Evolutionary conservation across 2,888 invertebrate genomes (phyloP).

Genomic region (Macrosoma leucophasiata): DNA sequence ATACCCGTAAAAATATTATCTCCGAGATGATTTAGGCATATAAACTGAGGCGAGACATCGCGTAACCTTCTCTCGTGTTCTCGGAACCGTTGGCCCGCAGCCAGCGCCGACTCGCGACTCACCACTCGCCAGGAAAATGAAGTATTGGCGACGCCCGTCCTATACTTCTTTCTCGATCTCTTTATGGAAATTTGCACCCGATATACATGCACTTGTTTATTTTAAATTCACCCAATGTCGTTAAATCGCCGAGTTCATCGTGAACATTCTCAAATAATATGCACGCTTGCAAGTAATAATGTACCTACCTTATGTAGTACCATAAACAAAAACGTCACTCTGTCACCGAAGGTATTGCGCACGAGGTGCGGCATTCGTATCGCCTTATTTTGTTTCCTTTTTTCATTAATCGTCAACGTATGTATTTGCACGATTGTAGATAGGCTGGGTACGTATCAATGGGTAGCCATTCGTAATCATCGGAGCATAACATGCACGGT

Average conservation of each 20-base stretch:
- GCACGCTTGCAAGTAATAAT: conserved; percentile 26
- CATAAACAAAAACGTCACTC: conserved; percentile 26
- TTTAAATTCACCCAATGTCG: conserved; percentile 40
- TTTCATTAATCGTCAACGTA: conserved; percentile 3
- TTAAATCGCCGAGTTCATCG: conserved; percentile 35
- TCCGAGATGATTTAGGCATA: conserved; percentile 68
- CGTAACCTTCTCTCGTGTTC: conserved; percentile 71
- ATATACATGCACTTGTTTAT: conserved; percentile 44
- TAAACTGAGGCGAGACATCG: conserved; percentile 69
- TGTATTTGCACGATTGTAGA: conserved; percentile 5
- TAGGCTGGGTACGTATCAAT: conserved; percentile 3
- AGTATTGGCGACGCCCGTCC: conserved; percentile 61
- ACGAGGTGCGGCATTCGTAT: neutral
- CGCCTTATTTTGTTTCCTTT: conserved; percentile 6
- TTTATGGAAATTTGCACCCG: conserved; percentile 60
- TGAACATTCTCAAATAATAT: conserved; percentile 28
- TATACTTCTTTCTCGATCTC: conserved; percentile 56
- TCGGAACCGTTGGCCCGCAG: conserved; percentile 63
- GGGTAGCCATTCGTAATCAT: conserved; percentile 34
- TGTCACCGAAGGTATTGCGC: conserved; percentile 12
- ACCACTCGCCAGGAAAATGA: conserved; percentile 64
- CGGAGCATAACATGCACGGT: conserved; percentile 38
- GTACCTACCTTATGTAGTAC: conserved; percentile 23
- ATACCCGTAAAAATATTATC: conserved; percentile 51
- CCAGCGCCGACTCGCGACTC: conserved; percentile 58